Evolutionary conservation across 2,888 invertebrate genomes (phyloP).

Genomic region (Polietes domitor): DNA sequence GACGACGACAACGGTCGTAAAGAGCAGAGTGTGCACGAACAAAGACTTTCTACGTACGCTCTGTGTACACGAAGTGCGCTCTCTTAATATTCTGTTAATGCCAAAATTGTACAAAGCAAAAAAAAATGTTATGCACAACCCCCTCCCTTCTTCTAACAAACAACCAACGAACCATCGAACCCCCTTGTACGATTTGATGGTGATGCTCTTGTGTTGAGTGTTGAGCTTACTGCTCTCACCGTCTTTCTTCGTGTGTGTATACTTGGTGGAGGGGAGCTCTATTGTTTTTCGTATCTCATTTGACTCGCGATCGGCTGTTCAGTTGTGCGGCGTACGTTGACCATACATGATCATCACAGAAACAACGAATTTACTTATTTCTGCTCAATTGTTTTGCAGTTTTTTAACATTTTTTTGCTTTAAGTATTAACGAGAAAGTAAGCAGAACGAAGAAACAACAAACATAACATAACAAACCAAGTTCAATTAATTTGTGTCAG

Average conservation of each 20-base stretch:
- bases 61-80: neutral
- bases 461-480: slow-evolving; percentile 44
- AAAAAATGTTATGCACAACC: neutral
- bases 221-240: neutral
- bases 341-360: slow-evolving; percentile 70
- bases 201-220: neutral
- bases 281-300: neutral
- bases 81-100: neutral
- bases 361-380: slow-evolving; percentile 8
- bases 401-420: neutral
- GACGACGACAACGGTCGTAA: neutral
- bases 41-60: too few species aligned
- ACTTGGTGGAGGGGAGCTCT: too few species aligned
- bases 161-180: neutral
- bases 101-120: slow-evolving; percentile 22
- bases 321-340: slow-evolving; percentile 76
- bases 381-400: slow-evolving; percentile 8
- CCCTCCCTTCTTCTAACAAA: neutral
- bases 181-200: neutral
- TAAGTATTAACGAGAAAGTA: neutral
- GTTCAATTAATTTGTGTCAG: slow-evolving; percentile 14
- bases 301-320: slow-evolving; percentile 60
- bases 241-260: slow-evolving; percentile 10
- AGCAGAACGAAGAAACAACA: slow-evolving; percentile 8
- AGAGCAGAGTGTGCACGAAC: too few species aligned